A percentile compares a stretch with the other conserved stretches of the same genome.
phyloP scores from a whole-genome alignment of 2,797 vertebrate species.

The Capromys pilorides region DNA sequence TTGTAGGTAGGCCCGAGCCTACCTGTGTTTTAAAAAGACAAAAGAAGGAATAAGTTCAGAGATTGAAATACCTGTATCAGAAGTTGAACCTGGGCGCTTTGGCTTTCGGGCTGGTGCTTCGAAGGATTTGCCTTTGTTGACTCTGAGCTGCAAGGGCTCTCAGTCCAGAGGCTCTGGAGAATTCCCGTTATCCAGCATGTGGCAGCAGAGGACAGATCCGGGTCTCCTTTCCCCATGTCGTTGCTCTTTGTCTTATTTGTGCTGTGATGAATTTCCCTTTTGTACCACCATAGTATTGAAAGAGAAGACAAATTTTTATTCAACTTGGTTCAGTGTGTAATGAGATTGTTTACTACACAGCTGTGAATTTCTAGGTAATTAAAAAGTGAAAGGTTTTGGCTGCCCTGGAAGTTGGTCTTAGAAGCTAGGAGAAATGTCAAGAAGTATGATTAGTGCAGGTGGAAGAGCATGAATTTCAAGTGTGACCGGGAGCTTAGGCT shows the following conservation, averaged over 20 bases:
- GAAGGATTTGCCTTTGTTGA: background rate
- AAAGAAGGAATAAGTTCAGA: background rate
- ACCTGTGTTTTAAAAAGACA: background rate
- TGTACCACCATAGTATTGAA: background rate
- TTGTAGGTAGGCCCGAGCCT: background rate
- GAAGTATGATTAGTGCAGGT: background rate
- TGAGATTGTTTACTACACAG: background rate
- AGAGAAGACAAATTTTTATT: background rate
- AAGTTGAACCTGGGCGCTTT: background rate
- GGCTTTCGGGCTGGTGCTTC: background rate
- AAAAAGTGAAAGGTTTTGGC: background rate
- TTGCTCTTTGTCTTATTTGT: background rate
- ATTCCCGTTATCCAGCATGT: background rate
- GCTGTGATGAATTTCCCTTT: background rate
- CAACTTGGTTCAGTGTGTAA: background rate
- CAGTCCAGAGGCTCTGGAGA: background rate
- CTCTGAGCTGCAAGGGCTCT: background rate
- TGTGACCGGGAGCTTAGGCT: background rate
- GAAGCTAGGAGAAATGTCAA: background rate
- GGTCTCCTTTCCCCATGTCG: background rate
- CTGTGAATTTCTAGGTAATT: slow-evolving; percentile 8
- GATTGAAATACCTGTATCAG: background rate
- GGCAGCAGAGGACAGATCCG: background rate
- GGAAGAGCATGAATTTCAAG: accelerated
- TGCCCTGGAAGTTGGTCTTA: background rate